A percentile compares a stretch with the other conserved stretches of the same genome.
Evolutionary conservation across 2,797 vertebrate genomes (phyloP).

Genomic region (Tachyglossus aculeatus): DNA sequence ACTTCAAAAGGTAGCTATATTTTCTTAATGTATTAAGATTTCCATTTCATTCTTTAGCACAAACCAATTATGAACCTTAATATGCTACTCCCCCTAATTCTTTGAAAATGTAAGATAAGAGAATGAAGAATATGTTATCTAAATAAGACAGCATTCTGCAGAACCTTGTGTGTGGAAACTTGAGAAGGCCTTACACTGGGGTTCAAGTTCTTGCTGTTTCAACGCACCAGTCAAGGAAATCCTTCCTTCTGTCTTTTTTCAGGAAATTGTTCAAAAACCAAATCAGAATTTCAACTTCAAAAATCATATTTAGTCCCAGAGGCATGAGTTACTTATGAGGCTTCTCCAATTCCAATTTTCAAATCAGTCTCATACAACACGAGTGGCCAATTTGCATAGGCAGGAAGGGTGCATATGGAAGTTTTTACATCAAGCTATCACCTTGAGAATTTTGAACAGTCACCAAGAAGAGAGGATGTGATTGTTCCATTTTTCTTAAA

Average conservation of each 20-base stretch:
- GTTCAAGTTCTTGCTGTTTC: no score
- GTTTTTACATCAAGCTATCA: background rate
- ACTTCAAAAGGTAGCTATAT: slow-evolving; percentile 3
- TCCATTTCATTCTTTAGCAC: slow-evolving; percentile 26
- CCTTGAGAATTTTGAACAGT: slow-evolving; percentile 8
- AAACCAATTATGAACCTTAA: background rate
- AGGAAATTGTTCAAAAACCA: slow-evolving; percentile 20
- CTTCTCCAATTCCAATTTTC: slow-evolving; percentile 34
- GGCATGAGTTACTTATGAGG: slow-evolving; percentile 45
- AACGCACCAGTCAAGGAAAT: slow-evolving; percentile 14
- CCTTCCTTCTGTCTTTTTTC: background rate
- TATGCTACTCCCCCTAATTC: no score
- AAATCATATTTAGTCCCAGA: slow-evolving; percentile 32
- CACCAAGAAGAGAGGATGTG: slow-evolving; percentile 15
- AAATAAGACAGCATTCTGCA: no score
- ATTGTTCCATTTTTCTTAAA: slow-evolving; percentile 35
- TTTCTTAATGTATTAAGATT: slow-evolving; percentile 3
- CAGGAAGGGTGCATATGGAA: background rate
- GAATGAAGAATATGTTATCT: no score
- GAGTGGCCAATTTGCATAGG: slow-evolving; percentile 13
- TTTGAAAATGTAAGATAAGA: no score
- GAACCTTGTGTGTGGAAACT: no score
- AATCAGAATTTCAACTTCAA: slow-evolving; percentile 39
- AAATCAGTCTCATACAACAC: slow-evolving; percentile 15
- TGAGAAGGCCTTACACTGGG: no score